These are phyloP conservation scores for Reticulitermes lucifugus DNA, from an alignment of 2,888 invertebrate species.

Conservation along the genomic window DNA sequence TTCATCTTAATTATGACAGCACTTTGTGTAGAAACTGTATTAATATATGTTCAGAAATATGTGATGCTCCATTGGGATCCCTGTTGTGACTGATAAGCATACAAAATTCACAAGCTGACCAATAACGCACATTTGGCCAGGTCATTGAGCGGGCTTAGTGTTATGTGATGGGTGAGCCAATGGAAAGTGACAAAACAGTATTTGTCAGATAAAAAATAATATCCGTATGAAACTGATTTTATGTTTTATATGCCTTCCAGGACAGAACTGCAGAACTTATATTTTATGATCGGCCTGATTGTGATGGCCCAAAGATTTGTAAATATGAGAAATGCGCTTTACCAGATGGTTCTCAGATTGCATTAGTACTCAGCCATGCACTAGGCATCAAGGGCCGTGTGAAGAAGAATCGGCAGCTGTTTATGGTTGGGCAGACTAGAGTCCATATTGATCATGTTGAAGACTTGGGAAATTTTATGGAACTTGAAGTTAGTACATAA, in stretches of 20 bases:
- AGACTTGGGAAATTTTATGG: conserved; percentile 83
- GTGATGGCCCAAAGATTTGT: conserved; percentile 83
- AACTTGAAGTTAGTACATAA: conserved; percentile 76
- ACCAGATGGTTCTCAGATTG: conserved; percentile 66
- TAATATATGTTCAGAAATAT: background rate
- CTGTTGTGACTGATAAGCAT: no score
- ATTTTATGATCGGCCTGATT: conserved; percentile 82
- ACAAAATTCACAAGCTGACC: no score
- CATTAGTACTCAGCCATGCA: conserved; percentile 70
- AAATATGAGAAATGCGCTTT: conserved; percentile 75
- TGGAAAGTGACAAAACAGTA: no score
- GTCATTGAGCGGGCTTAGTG: no score
- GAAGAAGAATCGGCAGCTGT: conserved; percentile 81
- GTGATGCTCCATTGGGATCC: background rate
- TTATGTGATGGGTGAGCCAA: no score
- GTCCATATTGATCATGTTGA: conserved; percentile 90
- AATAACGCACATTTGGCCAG: no score
- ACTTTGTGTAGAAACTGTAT: no score
- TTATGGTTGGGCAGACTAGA: conserved; percentile 84
- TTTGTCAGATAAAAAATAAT: background rate
- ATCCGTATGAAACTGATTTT: no score
- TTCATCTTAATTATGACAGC: background rate
- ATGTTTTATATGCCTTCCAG: conserved; percentile 59
- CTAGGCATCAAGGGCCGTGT: conserved; percentile 81
- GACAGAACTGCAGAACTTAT: conserved; percentile 76